phyloP scores from a whole-genome alignment of 2,888 invertebrate species.

The Capitulum mitella region DNA sequence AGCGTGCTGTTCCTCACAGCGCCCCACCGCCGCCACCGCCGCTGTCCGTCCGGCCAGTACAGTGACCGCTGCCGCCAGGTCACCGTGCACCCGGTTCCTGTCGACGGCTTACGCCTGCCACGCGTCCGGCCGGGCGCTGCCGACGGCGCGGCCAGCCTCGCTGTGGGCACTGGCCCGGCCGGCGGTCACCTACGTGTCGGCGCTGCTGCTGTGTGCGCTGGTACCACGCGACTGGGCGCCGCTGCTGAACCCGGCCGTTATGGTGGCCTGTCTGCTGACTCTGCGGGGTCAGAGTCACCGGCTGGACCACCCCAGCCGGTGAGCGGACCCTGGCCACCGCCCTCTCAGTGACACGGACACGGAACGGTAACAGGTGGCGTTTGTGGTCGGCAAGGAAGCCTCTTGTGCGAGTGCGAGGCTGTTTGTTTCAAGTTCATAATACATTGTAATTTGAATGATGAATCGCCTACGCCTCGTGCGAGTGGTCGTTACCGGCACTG shows the following conservation, averaged over 20 bases:
- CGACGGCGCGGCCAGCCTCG: neutral
- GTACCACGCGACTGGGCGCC: neutral
- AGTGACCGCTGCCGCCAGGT: neutral
- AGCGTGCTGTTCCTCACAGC: too few species aligned
- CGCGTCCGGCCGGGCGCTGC: neutral
- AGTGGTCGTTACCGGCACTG: neutral
- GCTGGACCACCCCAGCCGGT: slow-evolving; percentile 10
- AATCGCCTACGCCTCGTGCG: neutral
- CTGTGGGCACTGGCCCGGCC: neutral
- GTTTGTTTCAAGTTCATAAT: neutral
- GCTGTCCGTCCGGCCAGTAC: neutral
- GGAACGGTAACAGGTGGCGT: neutral
- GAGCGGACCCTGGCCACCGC: neutral
- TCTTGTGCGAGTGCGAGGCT: neutral
- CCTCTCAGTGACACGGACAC: neutral
- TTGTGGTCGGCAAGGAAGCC: neutral
- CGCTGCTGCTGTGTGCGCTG: neutral
- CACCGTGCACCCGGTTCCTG: neutral
- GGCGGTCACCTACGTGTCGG: neutral
- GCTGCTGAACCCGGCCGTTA: neutral
- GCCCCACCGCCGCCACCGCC: too few species aligned
- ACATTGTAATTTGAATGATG: neutral
- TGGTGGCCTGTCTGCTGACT: neutral
- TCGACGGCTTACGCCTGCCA: neutral
- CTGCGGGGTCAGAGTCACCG: slow-evolving; percentile 11